These are phyloP conservation scores for cattle (Bos taurus) DNA, from an alignment of 2,113 vertebrate species.

Conservation along the genomic window DNA sequence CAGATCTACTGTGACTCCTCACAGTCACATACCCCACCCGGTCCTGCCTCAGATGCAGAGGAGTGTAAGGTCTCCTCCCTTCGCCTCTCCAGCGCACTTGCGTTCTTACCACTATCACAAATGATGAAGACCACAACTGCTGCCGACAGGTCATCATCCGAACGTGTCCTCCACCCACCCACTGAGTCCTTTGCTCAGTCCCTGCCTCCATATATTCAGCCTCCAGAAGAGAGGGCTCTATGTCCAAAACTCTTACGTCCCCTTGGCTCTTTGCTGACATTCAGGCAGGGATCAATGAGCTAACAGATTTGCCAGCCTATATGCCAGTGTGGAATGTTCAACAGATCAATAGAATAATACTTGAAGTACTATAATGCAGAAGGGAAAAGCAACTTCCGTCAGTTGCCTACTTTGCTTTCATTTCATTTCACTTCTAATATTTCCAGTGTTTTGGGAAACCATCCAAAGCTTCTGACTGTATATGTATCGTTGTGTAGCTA, in stretches of 20 bases:
- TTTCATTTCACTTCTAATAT: neutral
- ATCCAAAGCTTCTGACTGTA: neutral
- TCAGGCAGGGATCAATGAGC: neutral
- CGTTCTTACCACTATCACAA: neutral
- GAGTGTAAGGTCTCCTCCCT: no score
- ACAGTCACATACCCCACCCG: accelerated
- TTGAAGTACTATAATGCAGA: neutral
- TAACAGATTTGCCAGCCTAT: neutral
- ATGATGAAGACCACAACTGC: neutral
- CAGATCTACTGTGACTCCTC: neutral
- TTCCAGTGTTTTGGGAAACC: neutral
- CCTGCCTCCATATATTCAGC: neutral
- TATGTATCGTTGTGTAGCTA: neutral
- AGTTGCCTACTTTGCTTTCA: neutral
- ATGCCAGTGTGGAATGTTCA: neutral
- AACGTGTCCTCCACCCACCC: neutral
- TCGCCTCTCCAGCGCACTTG: no score
- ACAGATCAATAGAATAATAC: neutral
- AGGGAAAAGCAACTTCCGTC: neutral
- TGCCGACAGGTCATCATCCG: neutral
- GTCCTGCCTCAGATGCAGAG: neutral
- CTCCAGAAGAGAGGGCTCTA: neutral
- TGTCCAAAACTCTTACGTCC: neutral
- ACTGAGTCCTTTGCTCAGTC: neutral
- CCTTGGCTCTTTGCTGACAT: neutral